Base-by-base conservation (phyloP, 1,140 invertebrate genomes). In the Camponotus pennsylvanicus region DNA sequence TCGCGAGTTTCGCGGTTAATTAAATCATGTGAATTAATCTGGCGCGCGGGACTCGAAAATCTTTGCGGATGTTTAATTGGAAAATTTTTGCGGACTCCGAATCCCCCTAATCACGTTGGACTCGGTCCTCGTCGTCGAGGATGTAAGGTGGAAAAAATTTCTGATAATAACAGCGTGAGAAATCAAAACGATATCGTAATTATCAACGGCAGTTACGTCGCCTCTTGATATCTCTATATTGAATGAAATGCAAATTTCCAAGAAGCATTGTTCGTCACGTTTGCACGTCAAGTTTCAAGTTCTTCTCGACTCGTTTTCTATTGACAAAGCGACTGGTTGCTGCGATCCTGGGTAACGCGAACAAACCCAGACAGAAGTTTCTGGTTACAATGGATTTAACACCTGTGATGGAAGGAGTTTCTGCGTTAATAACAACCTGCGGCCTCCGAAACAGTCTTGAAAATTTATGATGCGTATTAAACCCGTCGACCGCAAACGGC, bases 391-490 rank as follows among this genome's bases (percentile, higher is more conserved):
- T 59, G 78, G 67, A 82, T 82, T 73, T 82, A 82, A 82, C 79
- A 73, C 67, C 67, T 73, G 67, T 32, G 67, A 82, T 45, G 52
- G 67, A 82, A 73, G 79, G 52, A 82, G 40, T 82, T 73, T 82
- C 55, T 40, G 66, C 66, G 79, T 67, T 82, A 82, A 82, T 82
- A 82, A 82, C 79, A 82, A 82, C 79, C 40, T 42, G 79, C 49
- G 52, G 27, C 21, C 11, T 59, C 40, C 79, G 55, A 82, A 82
- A 82, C 79, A 82, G 79, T 82, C 66, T n/a, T 82, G 79, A 82
- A 82, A 82, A 82, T 82, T 71, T 82, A 82, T 82, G 67, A 82
- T 59, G 67, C 79, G 67, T 82, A 82, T 82, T 82, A 82, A 82
- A 71, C 59, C 67, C 52, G 52, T 59, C 52, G 52, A 82, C 79